Conservation (phyloP, 2,797 vertebrate species). For the Pantherophis vulpinus region DNA sequence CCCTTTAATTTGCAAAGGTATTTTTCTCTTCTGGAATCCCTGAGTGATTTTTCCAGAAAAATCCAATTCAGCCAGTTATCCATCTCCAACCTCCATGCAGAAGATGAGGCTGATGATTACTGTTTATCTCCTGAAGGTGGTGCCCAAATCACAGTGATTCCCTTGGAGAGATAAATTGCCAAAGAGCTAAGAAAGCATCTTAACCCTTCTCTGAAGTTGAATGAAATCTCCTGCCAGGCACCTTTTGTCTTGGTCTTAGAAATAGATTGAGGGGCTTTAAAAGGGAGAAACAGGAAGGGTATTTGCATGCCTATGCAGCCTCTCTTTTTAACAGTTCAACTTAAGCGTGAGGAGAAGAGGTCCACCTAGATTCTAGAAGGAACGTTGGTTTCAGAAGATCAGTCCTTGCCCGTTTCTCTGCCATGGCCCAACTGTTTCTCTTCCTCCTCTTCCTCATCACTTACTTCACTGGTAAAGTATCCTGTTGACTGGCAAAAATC, state of each 20-base stretch:
- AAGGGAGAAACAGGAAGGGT: too few species aligned
- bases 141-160: too few species aligned
- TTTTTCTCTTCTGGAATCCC: background rate
- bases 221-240: too few species aligned
- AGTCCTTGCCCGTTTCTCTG: background rate
- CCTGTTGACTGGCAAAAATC: background rate
- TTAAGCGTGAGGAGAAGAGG: background rate
- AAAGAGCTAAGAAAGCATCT: too few species aligned
- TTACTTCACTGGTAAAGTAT: background rate
- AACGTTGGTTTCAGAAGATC: background rate
- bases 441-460: background rate
- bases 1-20: too few species aligned
- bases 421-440: background rate
- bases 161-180: too few species aligned
- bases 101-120: too few species aligned
- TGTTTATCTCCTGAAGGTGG: too few species aligned
- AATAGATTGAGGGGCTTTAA: too few species aligned
- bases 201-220: too few species aligned
- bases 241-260: too few species aligned
- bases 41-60: background rate
- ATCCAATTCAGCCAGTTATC: accelerated
- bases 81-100: constrained; percentile 3
- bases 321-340: background rate
- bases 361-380: background rate
- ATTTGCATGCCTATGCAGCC: background rate